A percentile compares a stretch with the other conserved stretches of the same genome.
These are phyloP conservation scores for Paguma larvata DNA, from an alignment of 2,797 vertebrate genomes.

Conservation along the genomic window DNA sequence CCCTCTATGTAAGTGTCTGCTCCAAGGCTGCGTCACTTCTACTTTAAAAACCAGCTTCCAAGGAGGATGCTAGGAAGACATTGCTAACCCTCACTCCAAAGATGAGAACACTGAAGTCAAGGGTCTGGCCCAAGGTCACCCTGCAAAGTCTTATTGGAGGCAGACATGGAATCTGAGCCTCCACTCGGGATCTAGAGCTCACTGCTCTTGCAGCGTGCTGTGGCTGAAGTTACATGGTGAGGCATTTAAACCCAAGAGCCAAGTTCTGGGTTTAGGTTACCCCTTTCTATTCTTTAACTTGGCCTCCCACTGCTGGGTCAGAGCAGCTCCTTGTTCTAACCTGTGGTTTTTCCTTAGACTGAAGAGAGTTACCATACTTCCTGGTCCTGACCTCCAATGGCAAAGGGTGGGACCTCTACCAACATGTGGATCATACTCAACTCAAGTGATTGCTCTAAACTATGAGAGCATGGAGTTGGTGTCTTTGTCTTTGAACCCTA, in stretches of 20 bases:
- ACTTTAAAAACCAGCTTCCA: neutral
- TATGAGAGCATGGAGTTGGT: neutral
- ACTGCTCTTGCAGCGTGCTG: neutral
- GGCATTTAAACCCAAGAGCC: neutral
- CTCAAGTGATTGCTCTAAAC: neutral
- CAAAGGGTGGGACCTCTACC: neutral
- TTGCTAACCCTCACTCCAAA: neutral
- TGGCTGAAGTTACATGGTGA: neutral
- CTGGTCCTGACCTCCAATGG: neutral
- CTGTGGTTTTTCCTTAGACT: neutral
- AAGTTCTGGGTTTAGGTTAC: neutral
- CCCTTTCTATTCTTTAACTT: conserved; percentile 10
- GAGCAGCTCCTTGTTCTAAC: conserved; percentile 13
- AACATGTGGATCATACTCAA: neutral
- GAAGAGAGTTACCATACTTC: conserved; percentile 26
- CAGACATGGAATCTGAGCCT: neutral
- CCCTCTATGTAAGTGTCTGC: neutral
- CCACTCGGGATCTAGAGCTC: neutral
- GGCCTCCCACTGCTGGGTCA: neutral
- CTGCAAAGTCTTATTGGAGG: neutral
- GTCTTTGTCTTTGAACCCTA: conserved; percentile 19
- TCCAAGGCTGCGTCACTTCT: neutral
- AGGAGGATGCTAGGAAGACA: neutral
- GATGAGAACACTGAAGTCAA: neutral
- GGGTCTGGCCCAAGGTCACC: neutral